phyloP scores from a whole-genome alignment of 2,888 invertebrate species.

The Nyleta sp. region DNA sequence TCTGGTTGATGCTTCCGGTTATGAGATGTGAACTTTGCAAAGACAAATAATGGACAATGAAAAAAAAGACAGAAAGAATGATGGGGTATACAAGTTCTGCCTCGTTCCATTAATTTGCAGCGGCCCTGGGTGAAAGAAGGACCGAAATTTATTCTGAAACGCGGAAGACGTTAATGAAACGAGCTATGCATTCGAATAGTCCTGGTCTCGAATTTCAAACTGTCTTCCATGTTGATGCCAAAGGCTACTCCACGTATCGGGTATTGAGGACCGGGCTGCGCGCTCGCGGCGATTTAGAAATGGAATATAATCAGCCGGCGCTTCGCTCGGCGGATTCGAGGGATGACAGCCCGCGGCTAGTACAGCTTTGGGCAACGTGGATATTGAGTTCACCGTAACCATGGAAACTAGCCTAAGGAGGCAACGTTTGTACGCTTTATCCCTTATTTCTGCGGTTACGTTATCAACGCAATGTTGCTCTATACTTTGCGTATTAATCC shows the following conservation, averaged over 20 bases:
- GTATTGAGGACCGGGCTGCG: constrained; percentile 72
- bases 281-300: constrained; percentile 77
- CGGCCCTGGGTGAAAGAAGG: too few species aligned
- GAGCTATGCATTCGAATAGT: constrained; percentile 43
- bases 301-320: constrained; percentile 82
- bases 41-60: too few species aligned
- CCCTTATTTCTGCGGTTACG: constrained; percentile 79
- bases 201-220: constrained; percentile 76
- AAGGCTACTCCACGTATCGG: constrained; percentile 77
- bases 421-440: constrained; percentile 80
- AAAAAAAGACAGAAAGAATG: too few species aligned
- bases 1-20: too few species aligned
- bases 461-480: constrained; percentile 71
- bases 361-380: constrained; percentile 74
- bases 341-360: constrained; percentile 80
- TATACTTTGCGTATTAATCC: constrained; percentile 67
- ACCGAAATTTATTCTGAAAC: not conserved
- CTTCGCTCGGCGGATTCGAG: constrained; percentile 79
- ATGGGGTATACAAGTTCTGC: too few species aligned
- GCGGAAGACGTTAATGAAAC: constrained; percentile 37
- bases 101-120: too few species aligned
- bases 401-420: constrained; percentile 78
- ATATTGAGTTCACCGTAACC: constrained; percentile 82
- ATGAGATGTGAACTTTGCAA: too few species aligned
- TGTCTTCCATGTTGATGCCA: constrained; percentile 77